Conservation (phyloP, 2,888 invertebrate genomes). For the Melangyna quadrimaculata region DNA sequence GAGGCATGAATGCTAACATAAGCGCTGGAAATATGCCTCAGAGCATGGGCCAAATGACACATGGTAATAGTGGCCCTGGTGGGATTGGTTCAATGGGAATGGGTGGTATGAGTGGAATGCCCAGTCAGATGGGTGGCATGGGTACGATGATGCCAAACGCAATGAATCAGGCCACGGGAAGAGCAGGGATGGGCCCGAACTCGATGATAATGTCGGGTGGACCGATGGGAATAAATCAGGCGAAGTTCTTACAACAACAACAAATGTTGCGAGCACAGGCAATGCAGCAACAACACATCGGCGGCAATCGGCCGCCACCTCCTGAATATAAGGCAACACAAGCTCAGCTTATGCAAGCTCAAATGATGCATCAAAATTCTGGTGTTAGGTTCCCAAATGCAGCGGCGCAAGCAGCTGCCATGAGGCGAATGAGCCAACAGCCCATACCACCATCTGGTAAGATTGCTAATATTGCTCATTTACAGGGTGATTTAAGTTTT, state of each 20-base stretch:
- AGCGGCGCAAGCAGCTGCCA: constrained; percentile 82
- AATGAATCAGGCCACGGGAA: constrained; percentile 76
- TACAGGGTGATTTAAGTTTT: background rate
- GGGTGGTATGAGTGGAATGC: constrained; percentile 73
- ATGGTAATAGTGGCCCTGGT: constrained; percentile 71
- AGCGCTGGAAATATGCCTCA: constrained; percentile 72
- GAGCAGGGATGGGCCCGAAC: constrained; percentile 72
- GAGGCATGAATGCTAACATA: constrained; percentile 78
- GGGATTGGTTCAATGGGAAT: constrained; percentile 73
- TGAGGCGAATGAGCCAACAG: constrained; percentile 86
- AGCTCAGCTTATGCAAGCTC: constrained; percentile 81
- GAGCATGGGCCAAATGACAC: constrained; percentile 73
- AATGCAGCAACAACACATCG: constrained; percentile 82
- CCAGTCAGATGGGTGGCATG: constrained; percentile 72
- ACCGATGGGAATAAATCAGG: constrained; percentile 82
- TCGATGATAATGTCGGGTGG: constrained; percentile 73
- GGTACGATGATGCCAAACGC: constrained; percentile 76
- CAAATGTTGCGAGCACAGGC: constrained; percentile 82
- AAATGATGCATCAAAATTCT: constrained; percentile 82
- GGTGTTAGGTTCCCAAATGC: constrained; percentile 83
- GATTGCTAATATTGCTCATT: constrained; percentile 32
- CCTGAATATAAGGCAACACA: constrained; percentile 90
- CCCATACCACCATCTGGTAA: constrained; percentile 87
- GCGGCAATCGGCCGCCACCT: constrained; percentile 87
- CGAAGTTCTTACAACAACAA: constrained; percentile 86